A percentile compares a stretch with the other conserved stretches of the same genome.
These are phyloP conservation scores for Telmatherina bonti DNA, from an alignment of 2,797 vertebrate species.

Conservation along the genomic window DNA sequence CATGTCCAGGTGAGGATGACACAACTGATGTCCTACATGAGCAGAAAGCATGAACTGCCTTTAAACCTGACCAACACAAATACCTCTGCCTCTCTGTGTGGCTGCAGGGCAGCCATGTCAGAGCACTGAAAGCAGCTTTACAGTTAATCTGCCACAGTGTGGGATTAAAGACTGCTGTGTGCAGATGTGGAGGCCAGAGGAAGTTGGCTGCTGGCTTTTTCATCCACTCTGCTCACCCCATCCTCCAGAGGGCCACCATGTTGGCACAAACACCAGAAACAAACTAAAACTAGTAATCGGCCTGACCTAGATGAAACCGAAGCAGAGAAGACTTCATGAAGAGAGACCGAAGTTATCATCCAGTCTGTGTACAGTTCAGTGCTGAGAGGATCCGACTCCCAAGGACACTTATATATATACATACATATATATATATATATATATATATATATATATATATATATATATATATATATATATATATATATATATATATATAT, in stretches of 20 bases:
- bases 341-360: background rate
- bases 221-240: background rate
- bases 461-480: too few relatives aligned
- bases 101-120: constrained; percentile 58
- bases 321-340: background rate
- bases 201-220: constrained; percentile 25
- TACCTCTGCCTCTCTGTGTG: constrained; percentile 30
- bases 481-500: too few relatives aligned
- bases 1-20: too few relatives aligned
- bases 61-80: too few relatives aligned
- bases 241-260: background rate
- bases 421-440: too few relatives aligned
- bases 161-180: constrained; percentile 77
- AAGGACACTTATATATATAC: too few relatives aligned
- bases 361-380: too few relatives aligned
- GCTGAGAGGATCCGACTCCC: too few relatives aligned
- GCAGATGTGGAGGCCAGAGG: constrained; percentile 53
- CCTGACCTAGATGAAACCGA: constrained; percentile 54
- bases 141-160: constrained; percentile 79
- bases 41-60: too few relatives aligned
- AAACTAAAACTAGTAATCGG: constrained; percentile 33
- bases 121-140: constrained; percentile 81
- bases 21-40: too few relatives aligned
- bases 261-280: constrained; percentile 13
- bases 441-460: too few relatives aligned